phyloP scores from a whole-genome alignment of 2,888 invertebrate species.

The Stenodema calcarata region DNA sequence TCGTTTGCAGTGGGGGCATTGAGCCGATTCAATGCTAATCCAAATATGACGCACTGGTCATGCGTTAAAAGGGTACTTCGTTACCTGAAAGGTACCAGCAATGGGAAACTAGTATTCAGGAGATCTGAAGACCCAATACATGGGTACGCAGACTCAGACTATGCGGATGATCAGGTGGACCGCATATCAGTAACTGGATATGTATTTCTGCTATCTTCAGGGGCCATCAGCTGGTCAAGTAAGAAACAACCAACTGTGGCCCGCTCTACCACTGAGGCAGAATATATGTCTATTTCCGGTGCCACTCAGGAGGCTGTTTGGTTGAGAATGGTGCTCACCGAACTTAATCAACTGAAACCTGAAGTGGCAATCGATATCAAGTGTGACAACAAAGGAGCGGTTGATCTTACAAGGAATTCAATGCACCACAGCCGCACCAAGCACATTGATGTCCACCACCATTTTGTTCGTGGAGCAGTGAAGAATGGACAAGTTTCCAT shows the following conservation, averaged over 20 bases:
- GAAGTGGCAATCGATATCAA: not conserved
- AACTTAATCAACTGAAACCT: not conserved
- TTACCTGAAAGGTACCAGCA: conserved; percentile 51
- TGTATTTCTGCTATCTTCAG: conserved; percentile 55
- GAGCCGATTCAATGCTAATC: conserved; percentile 26
- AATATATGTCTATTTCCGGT: conserved; percentile 14
- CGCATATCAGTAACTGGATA: conserved; percentile 52
- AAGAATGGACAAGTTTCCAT: conserved; percentile 9
- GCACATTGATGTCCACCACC: conserved; percentile 30
- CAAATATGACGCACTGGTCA: conserved; percentile 38
- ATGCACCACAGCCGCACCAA: conserved; percentile 19
- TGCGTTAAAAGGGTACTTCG: too few species aligned
- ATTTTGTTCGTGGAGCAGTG: conserved; percentile 6
- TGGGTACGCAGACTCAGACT: conserved; percentile 32
- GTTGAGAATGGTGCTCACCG: conserved; percentile 27
- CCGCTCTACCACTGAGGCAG: conserved; percentile 33
- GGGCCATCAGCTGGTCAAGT: too few species aligned
- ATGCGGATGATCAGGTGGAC: conserved; percentile 6
- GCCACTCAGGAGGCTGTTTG: conserved; percentile 36
- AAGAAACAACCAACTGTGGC: conserved; percentile 39
- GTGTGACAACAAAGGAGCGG: conserved; percentile 40
- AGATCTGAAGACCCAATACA: conserved; percentile 54
- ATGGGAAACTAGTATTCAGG: conserved; percentile 29
- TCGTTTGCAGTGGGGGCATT: conserved; percentile 14
- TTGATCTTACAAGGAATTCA: conserved; percentile 26